phyloP scores from a whole-genome alignment of 2,888 invertebrate species.

The Hylaea fasciaria region DNA sequence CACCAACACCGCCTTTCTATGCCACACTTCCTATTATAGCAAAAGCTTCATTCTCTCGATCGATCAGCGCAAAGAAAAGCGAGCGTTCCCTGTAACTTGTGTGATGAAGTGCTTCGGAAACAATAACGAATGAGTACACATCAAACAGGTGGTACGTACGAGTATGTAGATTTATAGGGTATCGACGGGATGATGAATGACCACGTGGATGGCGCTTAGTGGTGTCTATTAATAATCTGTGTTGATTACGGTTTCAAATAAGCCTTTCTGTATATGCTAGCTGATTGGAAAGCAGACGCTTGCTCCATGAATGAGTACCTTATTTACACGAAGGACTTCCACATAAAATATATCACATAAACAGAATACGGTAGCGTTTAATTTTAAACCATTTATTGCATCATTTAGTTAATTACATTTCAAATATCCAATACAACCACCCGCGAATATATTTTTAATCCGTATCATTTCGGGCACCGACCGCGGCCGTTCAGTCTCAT shows the following conservation, averaged over 20 bases:
- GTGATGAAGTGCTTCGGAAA: slow-evolving; percentile 46
- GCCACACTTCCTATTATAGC: slow-evolving; percentile 2
- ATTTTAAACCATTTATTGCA: neutral
- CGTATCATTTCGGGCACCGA: slow-evolving; percentile 46
- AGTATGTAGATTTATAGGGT: slow-evolving; percentile 3
- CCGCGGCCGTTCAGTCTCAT: slow-evolving; percentile 52
- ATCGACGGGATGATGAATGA: slow-evolving; percentile 58
- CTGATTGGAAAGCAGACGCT: slow-evolving; percentile 57
- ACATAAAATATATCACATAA: neutral
- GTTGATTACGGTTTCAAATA: slow-evolving; percentile 78
- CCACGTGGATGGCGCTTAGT: slow-evolving; percentile 17
- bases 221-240: slow-evolving; percentile 66
- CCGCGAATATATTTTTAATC: slow-evolving; percentile 47
- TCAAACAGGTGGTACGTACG: slow-evolving; percentile 13
- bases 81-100: slow-evolving; percentile 23
- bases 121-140: slow-evolving; percentile 47
- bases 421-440: slow-evolving; percentile 20
- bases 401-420: neutral
- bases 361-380: neutral
- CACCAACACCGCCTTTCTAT: slow-evolving; percentile 15
- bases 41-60: slow-evolving; percentile 21
- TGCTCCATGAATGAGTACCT: slow-evolving; percentile 27
- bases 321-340: neutral
- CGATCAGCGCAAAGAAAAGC: slow-evolving; percentile 22
- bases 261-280: slow-evolving; percentile 62